Conservation (phyloP, 2,888 invertebrate genomes). For the Tortricodes alternella region DNA sequence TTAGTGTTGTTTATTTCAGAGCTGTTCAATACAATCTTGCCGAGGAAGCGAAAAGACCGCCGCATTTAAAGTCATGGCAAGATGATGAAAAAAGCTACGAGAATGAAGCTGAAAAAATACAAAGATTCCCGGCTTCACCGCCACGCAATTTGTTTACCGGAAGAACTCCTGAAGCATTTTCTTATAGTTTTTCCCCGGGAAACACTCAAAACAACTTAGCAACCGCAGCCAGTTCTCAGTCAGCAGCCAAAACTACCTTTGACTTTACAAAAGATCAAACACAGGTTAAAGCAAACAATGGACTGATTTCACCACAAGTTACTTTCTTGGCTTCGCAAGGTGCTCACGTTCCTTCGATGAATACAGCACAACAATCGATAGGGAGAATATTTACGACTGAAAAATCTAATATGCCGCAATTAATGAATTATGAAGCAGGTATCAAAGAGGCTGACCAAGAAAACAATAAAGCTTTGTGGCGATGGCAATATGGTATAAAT, state of each 20-base stretch:
- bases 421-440: slow-evolving; percentile 70
- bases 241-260: slow-evolving; percentile 54
- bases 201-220: slow-evolving; percentile 61
- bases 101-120: slow-evolving; percentile 50
- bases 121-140: slow-evolving; percentile 48
- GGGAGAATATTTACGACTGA: slow-evolving; percentile 62
- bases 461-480: slow-evolving; percentile 68
- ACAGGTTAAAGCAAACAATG: slow-evolving; percentile 57
- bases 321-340: slow-evolving; percentile 78
- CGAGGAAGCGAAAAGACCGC: slow-evolving; percentile 72
- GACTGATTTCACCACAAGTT: slow-evolving; percentile 70
- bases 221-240: slow-evolving; percentile 57
- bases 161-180: slow-evolving; percentile 76
- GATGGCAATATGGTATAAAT: slow-evolving; percentile 74
- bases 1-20: slow-evolving; percentile 44
- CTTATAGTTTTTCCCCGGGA: slow-evolving; percentile 59
- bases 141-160: slow-evolving; percentile 68
- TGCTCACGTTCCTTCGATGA: slow-evolving; percentile 63
- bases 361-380: slow-evolving; percentile 52
- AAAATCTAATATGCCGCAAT: slow-evolving; percentile 65
- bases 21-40: slow-evolving; percentile 76
- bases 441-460: slow-evolving; percentile 64
- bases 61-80: slow-evolving; percentile 63
- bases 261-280: slow-evolving; percentile 59
- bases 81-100: slow-evolving; percentile 58